Conservation (phyloP, 2,797 vertebrate genomes). For the Acanthurus tractus region DNA sequence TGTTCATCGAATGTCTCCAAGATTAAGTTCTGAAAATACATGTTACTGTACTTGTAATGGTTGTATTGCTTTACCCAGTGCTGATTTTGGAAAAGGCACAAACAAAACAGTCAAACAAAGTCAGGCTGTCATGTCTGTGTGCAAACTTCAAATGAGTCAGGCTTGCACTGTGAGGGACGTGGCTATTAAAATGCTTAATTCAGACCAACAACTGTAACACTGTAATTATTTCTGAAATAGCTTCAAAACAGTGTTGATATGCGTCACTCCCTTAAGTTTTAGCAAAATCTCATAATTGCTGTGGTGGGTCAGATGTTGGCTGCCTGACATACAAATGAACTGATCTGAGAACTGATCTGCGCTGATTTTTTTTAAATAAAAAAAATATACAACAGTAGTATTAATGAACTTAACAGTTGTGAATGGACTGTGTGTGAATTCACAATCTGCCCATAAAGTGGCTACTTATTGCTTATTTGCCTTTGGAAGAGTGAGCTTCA, state of each 20-base stretch:
- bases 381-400: conserved; percentile 1
- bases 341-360: conserved; percentile 2
- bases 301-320: conserved; percentile 1
- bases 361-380: conserved; percentile 2
- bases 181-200: conserved; percentile 38
- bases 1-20: not conserved
- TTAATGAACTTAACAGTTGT: too few relatives aligned
- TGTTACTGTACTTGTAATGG: not conserved
- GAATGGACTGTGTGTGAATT: not conserved
- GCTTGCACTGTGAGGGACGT: conserved; percentile 2
- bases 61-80: not conserved
- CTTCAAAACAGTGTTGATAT: conserved; percentile 4
- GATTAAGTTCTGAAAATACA: not conserved
- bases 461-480: not conserved
- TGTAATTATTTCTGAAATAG: conserved; percentile 28
- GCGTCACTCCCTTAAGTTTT: conserved; percentile 14
- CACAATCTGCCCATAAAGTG: not conserved
- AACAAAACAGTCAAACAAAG: not conserved
- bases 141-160: conserved; percentile 16
- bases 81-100: not conserved
- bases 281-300: conserved; percentile 19
- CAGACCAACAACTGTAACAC: not conserved
- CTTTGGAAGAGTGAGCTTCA: not conserved
- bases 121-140: not conserved
- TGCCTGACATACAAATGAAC: conserved; percentile 27